Evolutionary conservation across 2,113 vertebrate species (phyloP).

Genomic region (Rhinichthys klamathensis): DNA sequence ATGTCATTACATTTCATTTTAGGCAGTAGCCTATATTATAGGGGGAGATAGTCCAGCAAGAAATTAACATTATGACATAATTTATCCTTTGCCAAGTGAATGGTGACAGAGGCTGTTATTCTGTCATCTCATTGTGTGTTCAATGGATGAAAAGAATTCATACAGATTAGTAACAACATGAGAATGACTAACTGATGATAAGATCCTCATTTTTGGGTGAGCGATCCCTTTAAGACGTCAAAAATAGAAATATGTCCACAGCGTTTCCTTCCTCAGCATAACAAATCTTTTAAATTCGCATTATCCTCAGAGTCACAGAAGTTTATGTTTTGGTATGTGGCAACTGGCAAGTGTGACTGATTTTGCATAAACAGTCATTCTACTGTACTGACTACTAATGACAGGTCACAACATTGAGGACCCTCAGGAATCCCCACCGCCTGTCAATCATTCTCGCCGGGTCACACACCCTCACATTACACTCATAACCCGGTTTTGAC

Average conservation of each 20-base stretch:
- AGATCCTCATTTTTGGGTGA: neutral
- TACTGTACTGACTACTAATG: neutral
- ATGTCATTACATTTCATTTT: neutral
- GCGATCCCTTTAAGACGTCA: neutral
- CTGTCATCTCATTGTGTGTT: neutral
- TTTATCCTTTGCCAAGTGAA: neutral
- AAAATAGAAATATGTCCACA: neutral
- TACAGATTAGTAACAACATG: neutral
- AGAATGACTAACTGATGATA: neutral
- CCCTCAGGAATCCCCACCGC: constrained; percentile 6
- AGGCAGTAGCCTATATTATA: neutral
- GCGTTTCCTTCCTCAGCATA: neutral
- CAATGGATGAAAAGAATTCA: neutral
- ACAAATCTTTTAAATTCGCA: neutral
- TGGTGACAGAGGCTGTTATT: neutral
- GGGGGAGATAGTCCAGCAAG: neutral
- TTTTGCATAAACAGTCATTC: neutral
- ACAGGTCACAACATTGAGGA: neutral
- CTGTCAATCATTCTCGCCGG: neutral
- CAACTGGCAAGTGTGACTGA: neutral
- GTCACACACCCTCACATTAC: neutral
- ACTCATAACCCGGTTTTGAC: neutral
- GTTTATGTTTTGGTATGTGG: neutral
- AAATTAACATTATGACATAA: neutral
- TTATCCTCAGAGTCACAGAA: neutral